Evolutionary conservation across 2,888 invertebrate genomes (phyloP).

Genomic region (Hirudinaria manillensis): DNA sequence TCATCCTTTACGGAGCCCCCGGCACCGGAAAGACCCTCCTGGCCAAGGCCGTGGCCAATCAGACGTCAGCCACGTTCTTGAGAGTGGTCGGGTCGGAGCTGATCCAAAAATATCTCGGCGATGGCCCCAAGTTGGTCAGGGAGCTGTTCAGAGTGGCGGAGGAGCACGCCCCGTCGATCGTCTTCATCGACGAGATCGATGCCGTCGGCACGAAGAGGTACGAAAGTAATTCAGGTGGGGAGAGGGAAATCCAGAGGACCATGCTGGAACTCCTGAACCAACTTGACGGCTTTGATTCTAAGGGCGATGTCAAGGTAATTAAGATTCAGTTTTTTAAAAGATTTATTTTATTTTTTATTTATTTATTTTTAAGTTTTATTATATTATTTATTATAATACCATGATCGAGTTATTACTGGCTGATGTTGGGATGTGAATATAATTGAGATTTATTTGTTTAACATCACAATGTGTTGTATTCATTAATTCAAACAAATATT

Average conservation of each 20-base stretch:
- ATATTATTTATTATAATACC: too few species aligned
- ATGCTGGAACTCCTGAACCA: conserved; percentile 98
- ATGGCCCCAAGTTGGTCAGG: conserved; percentile 94
- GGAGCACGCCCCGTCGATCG: conserved; percentile 97
- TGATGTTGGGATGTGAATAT: conserved; percentile 97
- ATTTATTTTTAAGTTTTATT: not conserved
- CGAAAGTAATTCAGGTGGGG: conserved; percentile 97
- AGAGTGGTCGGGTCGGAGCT: conserved; percentile 98
- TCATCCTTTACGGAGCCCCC: conserved; percentile 93
- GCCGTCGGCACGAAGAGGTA: conserved; percentile 95
- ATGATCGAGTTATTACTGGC: too few species aligned
- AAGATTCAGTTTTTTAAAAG: not conserved
- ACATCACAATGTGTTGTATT: not conserved
- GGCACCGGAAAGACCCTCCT: conserved; percentile 96
- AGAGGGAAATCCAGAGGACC: conserved; percentile 96
- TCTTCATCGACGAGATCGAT: conserved; percentile 99
- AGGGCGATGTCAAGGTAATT: conserved; percentile 85
- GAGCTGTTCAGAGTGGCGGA: conserved; percentile 98
- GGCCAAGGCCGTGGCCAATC: conserved; percentile 98
- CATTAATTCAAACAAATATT: conserved; percentile 3
- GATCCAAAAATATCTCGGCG: conserved; percentile 97
- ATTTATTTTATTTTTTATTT: not conserved
- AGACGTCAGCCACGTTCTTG: conserved; percentile 96
- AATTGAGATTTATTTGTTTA: conserved; percentile 37
- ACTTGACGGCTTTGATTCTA: conserved; percentile 91